Evolutionary conservation across 1,140 invertebrate genomes (phyloP), one percentile per base, ranked within the genome.

Genomic region (Euschistus heros): DNA sequence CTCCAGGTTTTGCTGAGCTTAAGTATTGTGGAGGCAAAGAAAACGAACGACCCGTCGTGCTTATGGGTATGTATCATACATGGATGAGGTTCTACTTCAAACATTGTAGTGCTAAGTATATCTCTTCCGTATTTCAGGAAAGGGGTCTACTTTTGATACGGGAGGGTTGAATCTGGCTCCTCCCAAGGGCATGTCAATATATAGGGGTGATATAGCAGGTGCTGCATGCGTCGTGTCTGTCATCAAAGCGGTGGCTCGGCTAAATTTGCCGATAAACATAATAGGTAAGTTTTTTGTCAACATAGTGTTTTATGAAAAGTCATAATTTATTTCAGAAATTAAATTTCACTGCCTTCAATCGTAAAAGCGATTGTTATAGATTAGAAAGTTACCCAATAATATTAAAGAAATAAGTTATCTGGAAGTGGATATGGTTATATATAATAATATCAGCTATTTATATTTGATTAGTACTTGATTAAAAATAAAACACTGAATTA

Each of bases 191-290:
- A 88, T 95, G 86, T 84, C 86, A 59, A 81, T 84, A 70, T 94
- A 94, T 88, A 80, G 89, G 70, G 89, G 83, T 4, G 91, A 94
- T 73, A 95, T 97, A 91, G 86, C 86, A 2, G 92, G 92, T 0
- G 91, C 88, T 17, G 91, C 92, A 0, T 84, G 83, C 70, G 85
- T 91, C 4, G 74, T 86, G 5, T 85, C 82, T 0, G 76, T 87
- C 0, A 80, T 92, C 18, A 81, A 83, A 68, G 85, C 87, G 0
- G 81, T 85, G 3, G 84, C 87, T 2, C 75, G 79, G 20, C 74
- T 94, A 0, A 82, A 84, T 57, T 68, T 92, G 3, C 84, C 87
- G 44, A 75, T 91, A 6, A 89, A 93, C 20, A n/a, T 64, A 2
- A 33, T 44, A n/a, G 63, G 63, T 55, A 63, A 15, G 42, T 5